These are phyloP conservation scores for Holocentrus rufus DNA, from an alignment of 2,797 vertebrate species.

Conservation along the genomic window DNA sequence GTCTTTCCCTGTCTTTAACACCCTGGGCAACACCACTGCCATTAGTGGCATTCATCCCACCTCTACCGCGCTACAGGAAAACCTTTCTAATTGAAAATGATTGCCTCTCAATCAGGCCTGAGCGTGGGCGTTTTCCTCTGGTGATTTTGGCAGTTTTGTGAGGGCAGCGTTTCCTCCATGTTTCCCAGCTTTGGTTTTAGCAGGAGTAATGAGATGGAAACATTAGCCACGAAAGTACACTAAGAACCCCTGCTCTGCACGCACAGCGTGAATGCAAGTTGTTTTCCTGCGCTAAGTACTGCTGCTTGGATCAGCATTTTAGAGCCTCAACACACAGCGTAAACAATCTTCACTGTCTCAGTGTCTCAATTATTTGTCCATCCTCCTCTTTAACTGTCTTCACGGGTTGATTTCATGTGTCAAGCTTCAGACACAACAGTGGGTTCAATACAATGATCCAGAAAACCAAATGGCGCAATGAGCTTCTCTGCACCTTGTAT, in stretches of 20 bases:
- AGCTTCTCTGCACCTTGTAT: too few species aligned
- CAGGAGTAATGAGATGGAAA: constrained; percentile 65
- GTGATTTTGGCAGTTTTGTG: constrained; percentile 41
- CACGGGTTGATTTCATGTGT: too few species aligned
- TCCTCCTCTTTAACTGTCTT: too few species aligned
- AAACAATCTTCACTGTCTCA: constrained; percentile 1
- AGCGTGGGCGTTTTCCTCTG: constrained; percentile 44
- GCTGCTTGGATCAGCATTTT: constrained; percentile 66
- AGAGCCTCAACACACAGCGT: constrained; percentile 20
- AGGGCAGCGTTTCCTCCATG: constrained; percentile 42
- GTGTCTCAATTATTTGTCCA: neutral
- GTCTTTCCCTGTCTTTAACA: neutral
- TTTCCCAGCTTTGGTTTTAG: constrained; percentile 9
- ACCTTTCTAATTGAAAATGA: constrained; percentile 46
- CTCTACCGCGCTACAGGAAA: constrained; percentile 3
- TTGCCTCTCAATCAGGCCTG: constrained; percentile 47
- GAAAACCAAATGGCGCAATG: too few species aligned
- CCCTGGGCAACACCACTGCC: constrained; percentile 37
- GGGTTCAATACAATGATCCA: too few species aligned
- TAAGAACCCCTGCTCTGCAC: constrained; percentile 42
- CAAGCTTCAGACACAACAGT: too few species aligned
- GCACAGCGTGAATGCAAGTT: constrained; percentile 21
- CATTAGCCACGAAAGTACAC: constrained; percentile 61
- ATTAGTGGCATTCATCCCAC: constrained; percentile 13
- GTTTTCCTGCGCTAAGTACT: constrained; percentile 40